These are phyloP conservation scores for Syngnathoides biaculeatus DNA, from an alignment of 2,113 vertebrate genomes.

Conservation along the genomic window DNA sequence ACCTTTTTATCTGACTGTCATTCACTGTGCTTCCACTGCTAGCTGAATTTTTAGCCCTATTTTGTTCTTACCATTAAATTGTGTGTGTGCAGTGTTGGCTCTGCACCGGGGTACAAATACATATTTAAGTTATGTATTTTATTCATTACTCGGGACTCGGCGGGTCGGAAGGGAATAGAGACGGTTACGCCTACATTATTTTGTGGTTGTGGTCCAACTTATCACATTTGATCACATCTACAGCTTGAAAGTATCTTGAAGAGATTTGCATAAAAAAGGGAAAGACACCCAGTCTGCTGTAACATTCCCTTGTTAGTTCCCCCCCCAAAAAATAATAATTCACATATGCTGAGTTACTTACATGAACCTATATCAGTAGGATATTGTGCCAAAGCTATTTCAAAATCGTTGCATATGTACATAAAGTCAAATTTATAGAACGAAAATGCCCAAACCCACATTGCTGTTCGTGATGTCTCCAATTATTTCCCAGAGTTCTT, in stretches of 20 bases:
- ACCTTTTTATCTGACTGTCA: conserved; percentile 4
- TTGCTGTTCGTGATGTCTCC: too few relatives aligned
- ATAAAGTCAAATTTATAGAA: too few relatives aligned
- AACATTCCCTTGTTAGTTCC: neutral
- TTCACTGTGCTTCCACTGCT: neutral
- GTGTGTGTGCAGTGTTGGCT: neutral
- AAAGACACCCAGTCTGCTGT: neutral
- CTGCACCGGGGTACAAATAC: neutral
- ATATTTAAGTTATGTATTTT: neutral
- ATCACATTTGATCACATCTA: neutral
- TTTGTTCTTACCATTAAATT: neutral
- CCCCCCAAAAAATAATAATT: too few relatives aligned
- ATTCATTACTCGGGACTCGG: neutral
- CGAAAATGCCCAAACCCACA: too few relatives aligned
- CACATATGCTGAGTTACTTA: too few relatives aligned
- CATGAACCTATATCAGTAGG: neutral
- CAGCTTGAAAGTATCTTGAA: neutral
- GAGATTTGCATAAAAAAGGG: neutral
- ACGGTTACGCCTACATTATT: neutral
- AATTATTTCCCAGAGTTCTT: too few relatives aligned
- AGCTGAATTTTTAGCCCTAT: neutral
- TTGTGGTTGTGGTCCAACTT: neutral
- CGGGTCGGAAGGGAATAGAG: neutral
- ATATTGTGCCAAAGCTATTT: neutral
- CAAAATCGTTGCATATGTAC: too few relatives aligned